Evolutionary conservation across 2,113 vertebrate genomes (phyloP).

Genomic region (Sinocyclocheilus anophthalmus): DNA sequence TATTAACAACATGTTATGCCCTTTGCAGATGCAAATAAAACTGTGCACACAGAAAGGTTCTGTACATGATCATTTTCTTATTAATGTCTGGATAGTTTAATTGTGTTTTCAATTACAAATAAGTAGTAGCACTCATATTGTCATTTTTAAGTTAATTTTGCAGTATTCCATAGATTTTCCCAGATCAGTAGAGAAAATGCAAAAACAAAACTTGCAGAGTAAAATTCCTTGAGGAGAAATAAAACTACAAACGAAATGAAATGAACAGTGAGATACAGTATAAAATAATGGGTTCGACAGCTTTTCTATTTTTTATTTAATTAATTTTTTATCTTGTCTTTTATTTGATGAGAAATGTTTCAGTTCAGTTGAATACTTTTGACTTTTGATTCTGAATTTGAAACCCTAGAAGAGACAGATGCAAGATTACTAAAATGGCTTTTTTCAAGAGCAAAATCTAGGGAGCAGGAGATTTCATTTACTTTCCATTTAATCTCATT

Average conservation of each 20-base stretch:
- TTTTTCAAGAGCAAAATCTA: neutral
- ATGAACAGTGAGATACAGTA: no score
- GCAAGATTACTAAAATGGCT: neutral
- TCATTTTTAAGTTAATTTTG: neutral
- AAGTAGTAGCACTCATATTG: neutral
- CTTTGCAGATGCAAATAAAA: neutral
- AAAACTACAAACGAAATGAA: neutral
- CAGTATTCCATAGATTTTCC: neutral
- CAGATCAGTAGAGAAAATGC: neutral
- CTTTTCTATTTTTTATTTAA: neutral
- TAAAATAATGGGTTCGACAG: neutral
- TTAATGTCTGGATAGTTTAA: neutral
- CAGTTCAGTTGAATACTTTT: neutral
- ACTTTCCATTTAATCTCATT: constrained; percentile 6
- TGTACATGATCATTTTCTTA: neutral
- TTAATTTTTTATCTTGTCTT: neutral
- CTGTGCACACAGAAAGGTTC: neutral
- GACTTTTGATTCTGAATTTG: neutral
- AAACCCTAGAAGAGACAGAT: neutral
- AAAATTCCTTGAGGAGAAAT: neutral
- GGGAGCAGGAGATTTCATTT: constrained; percentile 12
- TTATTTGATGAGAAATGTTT: neutral
- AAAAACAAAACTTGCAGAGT: neutral
- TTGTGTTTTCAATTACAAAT: neutral
- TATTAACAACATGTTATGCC: neutral